Evolutionary conservation across 1,140 invertebrate genomes (phyloP).

Genomic region (Drosophila pallidifrons): DNA sequence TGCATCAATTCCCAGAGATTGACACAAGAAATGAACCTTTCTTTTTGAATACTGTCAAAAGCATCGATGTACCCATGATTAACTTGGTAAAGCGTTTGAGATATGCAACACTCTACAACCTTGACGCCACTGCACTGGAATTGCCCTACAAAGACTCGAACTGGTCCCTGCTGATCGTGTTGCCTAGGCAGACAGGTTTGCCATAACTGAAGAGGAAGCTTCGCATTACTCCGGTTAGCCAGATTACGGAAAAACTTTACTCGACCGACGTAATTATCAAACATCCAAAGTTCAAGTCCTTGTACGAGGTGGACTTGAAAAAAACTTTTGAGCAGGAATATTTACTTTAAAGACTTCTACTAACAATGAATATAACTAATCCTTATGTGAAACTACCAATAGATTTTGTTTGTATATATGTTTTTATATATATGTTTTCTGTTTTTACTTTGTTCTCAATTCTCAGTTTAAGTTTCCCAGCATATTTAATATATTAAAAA

Average conservation of each 20-base stretch:
- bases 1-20: no score
- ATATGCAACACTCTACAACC: slow-evolving; percentile 57
- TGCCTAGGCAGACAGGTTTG: slow-evolving; percentile 72
- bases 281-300: slow-evolving; percentile 89
- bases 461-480: no score
- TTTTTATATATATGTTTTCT: no score
- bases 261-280: slow-evolving; percentile 85
- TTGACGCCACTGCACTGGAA: slow-evolving; percentile 70
- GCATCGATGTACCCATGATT: slow-evolving; percentile 85
- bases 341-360: not conserved
- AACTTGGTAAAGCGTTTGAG: slow-evolving; percentile 76
- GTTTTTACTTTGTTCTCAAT: no score
- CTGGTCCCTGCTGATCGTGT: no score
- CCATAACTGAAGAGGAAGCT: slow-evolving; percentile 85
- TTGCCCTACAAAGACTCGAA: slow-evolving; percentile 59
- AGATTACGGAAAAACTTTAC: slow-evolving; percentile 71
- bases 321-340: slow-evolving; percentile 85
- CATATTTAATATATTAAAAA: no score
- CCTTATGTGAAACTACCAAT: slow-evolving; percentile 24
- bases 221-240: slow-evolving; percentile 63
- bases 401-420: no score
- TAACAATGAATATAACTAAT: not conserved
- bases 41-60: slow-evolving; percentile 48
- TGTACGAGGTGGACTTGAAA: slow-evolving; percentile 86
- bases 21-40: slow-evolving; percentile 60